Percentiles rank a stretch among this genome's conserved stretches.
Conservation (phyloP, 2,797 vertebrate genomes). For the Poecile montanus region DNA sequence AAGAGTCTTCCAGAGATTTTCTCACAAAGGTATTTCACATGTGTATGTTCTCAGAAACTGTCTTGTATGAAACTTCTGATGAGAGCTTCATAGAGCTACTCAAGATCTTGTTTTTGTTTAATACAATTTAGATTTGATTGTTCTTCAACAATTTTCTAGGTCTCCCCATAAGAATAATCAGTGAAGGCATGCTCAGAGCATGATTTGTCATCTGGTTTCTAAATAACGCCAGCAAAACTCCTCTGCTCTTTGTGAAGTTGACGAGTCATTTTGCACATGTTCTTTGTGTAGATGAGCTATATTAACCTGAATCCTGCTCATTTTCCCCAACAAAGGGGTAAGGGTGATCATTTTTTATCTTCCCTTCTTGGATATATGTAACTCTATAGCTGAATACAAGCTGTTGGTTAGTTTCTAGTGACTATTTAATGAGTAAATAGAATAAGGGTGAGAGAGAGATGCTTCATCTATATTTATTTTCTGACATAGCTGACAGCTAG, state of each 20-base stretch:
- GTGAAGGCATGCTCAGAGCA: neutral
- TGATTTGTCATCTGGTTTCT: neutral
- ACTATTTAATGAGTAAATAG: conserved; percentile 28
- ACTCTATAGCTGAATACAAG: neutral
- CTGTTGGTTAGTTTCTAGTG: conserved; percentile 3
- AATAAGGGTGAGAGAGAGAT: neutral
- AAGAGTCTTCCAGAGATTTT: neutral
- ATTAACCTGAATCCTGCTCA: neutral
- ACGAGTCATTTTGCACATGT: neutral
- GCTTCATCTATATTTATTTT: conserved; percentile 21
- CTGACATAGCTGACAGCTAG: conserved; percentile 36
- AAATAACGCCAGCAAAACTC: neutral
- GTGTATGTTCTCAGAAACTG: neutral
- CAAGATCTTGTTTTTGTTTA: neutral
- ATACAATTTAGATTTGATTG: neutral
- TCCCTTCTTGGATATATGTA: neutral
- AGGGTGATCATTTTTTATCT: neutral
- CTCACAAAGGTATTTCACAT: neutral
- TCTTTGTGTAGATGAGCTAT: neutral
- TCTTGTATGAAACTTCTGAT: neutral
- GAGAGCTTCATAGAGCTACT: neutral
- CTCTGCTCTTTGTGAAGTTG: neutral
- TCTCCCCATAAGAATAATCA: neutral
- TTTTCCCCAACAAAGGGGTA: neutral
- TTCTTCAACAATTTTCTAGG: neutral